phyloP scores from a whole-genome alignment of 2,113 vertebrate species.

The Carollia perspicillata region DNA sequence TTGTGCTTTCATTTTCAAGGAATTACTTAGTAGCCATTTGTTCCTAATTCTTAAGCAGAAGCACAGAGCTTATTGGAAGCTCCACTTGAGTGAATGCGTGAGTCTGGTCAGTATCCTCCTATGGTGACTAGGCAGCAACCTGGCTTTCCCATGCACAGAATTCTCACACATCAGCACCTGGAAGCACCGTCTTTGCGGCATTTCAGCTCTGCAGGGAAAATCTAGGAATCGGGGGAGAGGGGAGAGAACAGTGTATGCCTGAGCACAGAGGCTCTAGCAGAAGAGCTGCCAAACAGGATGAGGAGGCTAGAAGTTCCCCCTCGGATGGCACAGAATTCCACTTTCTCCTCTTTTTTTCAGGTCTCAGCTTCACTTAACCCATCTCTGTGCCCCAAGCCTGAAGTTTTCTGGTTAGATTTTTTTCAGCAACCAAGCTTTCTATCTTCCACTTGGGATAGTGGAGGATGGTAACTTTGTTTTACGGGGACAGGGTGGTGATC shows the following conservation, averaged over 20 bases:
- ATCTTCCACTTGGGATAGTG: neutral
- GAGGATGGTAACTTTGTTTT: neutral
- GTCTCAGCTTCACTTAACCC: neutral
- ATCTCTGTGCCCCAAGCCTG: neutral
- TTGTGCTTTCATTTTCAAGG: neutral
- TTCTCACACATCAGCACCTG: neutral
- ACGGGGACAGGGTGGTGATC: fast-evolving
- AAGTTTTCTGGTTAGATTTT: neutral
- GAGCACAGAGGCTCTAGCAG: neutral
- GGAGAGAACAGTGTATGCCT: neutral
- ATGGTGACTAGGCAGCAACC: neutral
- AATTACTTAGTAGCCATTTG: neutral
- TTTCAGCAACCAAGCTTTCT: neutral
- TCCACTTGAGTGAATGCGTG: neutral
- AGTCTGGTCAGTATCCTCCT: neutral
- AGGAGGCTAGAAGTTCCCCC: neutral
- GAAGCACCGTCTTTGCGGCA: neutral
- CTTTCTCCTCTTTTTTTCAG: neutral
- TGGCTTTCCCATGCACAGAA: neutral
- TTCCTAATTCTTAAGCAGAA: neutral
- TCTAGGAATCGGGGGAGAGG: neutral
- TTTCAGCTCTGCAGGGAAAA: neutral
- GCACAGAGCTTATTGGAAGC: neutral
- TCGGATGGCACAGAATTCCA: neutral
- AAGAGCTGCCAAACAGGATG: neutral